These are phyloP conservation scores for Halesus radiatus DNA, from an alignment of 1,140 invertebrate genomes.

Conservation along the genomic window DNA sequence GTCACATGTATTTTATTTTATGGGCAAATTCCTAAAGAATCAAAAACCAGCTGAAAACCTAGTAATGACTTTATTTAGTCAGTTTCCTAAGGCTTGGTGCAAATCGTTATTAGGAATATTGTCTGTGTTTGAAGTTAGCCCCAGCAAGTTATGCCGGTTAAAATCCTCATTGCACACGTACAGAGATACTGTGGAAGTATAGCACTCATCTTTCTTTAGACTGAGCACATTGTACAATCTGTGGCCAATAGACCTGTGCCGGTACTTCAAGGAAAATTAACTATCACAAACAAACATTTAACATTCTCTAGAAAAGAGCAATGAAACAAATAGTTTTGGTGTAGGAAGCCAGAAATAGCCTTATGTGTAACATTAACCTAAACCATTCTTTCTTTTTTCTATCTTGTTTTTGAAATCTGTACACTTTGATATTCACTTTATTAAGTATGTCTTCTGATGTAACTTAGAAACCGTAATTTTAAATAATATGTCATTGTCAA, in stretches of 20 bases:
- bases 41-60: neutral
- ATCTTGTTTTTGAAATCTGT: constrained; percentile 7
- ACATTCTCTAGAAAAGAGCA: too few relatives aligned
- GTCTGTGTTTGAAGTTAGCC: constrained; percentile 48
- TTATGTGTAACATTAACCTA: constrained; percentile 19
- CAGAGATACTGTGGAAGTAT: too few relatives aligned
- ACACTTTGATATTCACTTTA: constrained; percentile 4
- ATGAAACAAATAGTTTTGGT: neutral
- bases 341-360: constrained; percentile 34
- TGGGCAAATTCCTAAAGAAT: constrained; percentile 35
- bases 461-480: neutral
- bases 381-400: neutral
- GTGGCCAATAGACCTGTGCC: too few relatives aligned
- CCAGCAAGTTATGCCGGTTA: neutral
- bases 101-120: constrained; percentile 45
- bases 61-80: neutral
- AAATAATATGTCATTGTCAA: constrained; percentile 19
- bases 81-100: constrained; percentile 11
- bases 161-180: too few relatives aligned
- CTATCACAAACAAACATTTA: too few relatives aligned
- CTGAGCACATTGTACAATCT: too few relatives aligned
- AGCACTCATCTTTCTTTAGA: too few relatives aligned
- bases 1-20: constrained; percentile 38
- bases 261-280: too few relatives aligned
- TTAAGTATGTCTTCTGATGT: constrained; percentile 3